Evolutionary conservation across 2,797 vertebrate genomes (phyloP).

Genomic region (Enteromius viviparus): DNA sequence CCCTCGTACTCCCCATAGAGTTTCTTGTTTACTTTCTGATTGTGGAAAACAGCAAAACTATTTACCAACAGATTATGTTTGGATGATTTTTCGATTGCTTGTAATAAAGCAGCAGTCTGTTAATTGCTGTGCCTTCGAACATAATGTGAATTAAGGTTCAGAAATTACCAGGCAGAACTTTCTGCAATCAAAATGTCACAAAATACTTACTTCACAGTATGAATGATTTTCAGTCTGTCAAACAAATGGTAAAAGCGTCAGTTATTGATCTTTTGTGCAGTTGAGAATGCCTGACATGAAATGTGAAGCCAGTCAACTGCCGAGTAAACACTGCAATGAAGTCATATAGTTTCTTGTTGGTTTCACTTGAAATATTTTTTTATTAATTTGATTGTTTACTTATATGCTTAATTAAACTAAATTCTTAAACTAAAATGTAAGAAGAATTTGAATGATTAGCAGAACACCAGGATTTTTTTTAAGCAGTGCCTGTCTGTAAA

Average conservation of each 20-base stretch:
- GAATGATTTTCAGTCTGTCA: conserved; percentile 33
- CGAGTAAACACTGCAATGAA: not conserved
- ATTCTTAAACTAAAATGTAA: not conserved
- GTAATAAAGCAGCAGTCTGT: conserved; percentile 66
- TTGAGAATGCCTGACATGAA: conserved; percentile 1
- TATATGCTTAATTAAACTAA: not conserved
- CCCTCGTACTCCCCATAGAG: conserved; percentile 48
- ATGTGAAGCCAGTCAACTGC: conserved; percentile 9
- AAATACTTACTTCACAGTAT: conserved; percentile 6
- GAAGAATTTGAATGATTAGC: not conserved
- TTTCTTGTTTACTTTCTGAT: conserved; percentile 70
- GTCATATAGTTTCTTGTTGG: not conserved
- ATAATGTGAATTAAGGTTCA: conserved; percentile 52
- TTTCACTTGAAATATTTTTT: not conserved
- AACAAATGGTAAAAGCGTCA: conserved; percentile 11
- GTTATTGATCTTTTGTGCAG: conserved; percentile 25
- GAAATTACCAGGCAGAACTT: conserved; percentile 18
- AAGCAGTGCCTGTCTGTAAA: not conserved
- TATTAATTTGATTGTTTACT: not conserved
- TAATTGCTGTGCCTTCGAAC: conserved; percentile 64
- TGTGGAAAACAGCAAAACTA: conserved; percentile 62
- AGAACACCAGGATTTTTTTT: not conserved
- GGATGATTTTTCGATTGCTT: conserved; percentile 67
- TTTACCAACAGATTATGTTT: conserved; percentile 70
- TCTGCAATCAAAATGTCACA: conserved; percentile 43